phyloP scores from a whole-genome alignment of 2,113 vertebrate genomes.

The Lutjanus erythropterus region DNA sequence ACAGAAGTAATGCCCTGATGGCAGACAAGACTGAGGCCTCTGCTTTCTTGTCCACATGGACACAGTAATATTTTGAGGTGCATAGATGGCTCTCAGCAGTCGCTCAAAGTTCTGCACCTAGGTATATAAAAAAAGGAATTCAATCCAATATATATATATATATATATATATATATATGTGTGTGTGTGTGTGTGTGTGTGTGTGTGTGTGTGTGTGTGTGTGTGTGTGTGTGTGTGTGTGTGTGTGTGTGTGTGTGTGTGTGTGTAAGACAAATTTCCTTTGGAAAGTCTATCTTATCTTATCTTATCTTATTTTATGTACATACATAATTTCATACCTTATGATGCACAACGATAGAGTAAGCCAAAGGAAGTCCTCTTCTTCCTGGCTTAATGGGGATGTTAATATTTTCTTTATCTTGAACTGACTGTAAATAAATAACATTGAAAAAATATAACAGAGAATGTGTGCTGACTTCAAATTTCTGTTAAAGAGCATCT shows the following conservation, averaged over 20 bases:
- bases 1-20: constrained; percentile 87
- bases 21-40: constrained; percentile 81
- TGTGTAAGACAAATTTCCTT: no score
- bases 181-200: no score
- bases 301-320: no score
- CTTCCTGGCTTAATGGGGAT: constrained; percentile 89
- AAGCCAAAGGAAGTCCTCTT: constrained; percentile 91
- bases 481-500: background rate
- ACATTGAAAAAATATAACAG: background rate
- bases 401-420: constrained; percentile 84
- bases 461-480: background rate
- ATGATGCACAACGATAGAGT: constrained; percentile 92
- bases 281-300: no score
- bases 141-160: no score
- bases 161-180: no score
- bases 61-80: constrained; percentile 87
- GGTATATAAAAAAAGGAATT: background rate
- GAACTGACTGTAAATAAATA: constrained; percentile 76
- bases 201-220: no score
- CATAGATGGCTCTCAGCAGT: constrained; percentile 80
- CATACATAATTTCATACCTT: constrained; percentile 82
- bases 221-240: background rate
- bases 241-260: no score
- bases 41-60: constrained; percentile 91
- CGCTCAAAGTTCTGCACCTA: constrained; percentile 81